Conservation (phyloP, 2,797 vertebrate species). For the Rousettus madagascariensis region DNA sequence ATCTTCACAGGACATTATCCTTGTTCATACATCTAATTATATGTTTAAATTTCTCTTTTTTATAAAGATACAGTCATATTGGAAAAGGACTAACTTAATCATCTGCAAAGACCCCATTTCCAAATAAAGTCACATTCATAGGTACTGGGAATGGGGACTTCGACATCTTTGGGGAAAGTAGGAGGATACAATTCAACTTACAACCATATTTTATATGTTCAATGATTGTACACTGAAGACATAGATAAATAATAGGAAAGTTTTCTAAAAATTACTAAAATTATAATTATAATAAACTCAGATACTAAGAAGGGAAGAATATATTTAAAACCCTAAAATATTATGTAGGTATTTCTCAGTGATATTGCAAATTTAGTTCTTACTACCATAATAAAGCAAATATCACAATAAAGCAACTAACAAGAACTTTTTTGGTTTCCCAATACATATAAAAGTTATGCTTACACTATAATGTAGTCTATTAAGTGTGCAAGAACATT, state of each 20-base stretch:
- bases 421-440: background rate
- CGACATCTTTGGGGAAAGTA: background rate
- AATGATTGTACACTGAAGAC: background rate
- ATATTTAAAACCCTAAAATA: background rate
- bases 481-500: background rate
- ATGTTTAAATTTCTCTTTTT: background rate
- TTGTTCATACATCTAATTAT: background rate
- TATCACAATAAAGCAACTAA: background rate
- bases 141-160: background rate
- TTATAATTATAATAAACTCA: background rate
- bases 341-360: background rate
- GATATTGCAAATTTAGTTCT: background rate
- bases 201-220: background rate
- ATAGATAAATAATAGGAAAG: background rate
- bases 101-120: background rate
- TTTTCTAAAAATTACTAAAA: background rate
- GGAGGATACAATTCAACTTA: background rate
- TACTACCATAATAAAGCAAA: background rate
- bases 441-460: background rate
- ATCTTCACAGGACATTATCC: background rate
- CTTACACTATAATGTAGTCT: background rate
- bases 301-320: background rate
- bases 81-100: background rate
- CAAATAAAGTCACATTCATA: background rate
- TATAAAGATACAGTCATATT: background rate